phyloP scores from a whole-genome alignment of 2,888 invertebrate genomes.

The Eucriotettix oculatus region DNA sequence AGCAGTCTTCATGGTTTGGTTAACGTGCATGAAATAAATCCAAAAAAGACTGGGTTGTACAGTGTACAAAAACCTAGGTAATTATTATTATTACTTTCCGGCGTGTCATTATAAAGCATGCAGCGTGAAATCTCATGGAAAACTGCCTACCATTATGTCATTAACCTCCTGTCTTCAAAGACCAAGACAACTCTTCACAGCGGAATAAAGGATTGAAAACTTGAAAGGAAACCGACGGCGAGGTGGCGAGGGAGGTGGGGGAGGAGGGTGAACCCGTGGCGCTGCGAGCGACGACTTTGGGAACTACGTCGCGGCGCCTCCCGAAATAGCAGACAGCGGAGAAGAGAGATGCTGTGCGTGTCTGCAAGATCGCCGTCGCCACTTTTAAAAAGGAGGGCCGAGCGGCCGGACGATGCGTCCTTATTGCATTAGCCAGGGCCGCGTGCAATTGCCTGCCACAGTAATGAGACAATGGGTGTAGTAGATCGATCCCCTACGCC shows the following conservation, averaged over 20 bases:
- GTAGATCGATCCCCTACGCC: neutral
- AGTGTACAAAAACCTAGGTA: neutral
- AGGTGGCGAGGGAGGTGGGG: neutral
- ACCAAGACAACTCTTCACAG: neutral
- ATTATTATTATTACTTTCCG: constrained; percentile 5
- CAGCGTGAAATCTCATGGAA: constrained; percentile 7
- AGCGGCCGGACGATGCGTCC: no score
- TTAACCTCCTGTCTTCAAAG: constrained; percentile 3
- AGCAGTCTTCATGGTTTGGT: no score
- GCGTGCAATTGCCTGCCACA: neutral
- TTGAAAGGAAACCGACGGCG: neutral
- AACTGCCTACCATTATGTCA: constrained; percentile 6
- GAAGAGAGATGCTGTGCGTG: no score
- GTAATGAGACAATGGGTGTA: neutral
- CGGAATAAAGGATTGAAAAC: neutral
- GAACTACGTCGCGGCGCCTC: neutral
- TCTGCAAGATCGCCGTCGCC: no score
- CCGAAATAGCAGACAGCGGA: neutral
- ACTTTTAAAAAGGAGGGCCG: no score
- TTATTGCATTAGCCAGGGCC: neutral
- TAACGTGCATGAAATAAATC: no score
- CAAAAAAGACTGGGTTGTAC: no score
- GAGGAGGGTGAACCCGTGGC: neutral
- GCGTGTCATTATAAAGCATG: constrained; percentile 5
- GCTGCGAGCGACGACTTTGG: neutral